Evolutionary conservation across 2,113 vertebrate genomes (phyloP), one percentile per base, ranked within the genome.

Genomic region (Corythaeola cristata): DNA sequence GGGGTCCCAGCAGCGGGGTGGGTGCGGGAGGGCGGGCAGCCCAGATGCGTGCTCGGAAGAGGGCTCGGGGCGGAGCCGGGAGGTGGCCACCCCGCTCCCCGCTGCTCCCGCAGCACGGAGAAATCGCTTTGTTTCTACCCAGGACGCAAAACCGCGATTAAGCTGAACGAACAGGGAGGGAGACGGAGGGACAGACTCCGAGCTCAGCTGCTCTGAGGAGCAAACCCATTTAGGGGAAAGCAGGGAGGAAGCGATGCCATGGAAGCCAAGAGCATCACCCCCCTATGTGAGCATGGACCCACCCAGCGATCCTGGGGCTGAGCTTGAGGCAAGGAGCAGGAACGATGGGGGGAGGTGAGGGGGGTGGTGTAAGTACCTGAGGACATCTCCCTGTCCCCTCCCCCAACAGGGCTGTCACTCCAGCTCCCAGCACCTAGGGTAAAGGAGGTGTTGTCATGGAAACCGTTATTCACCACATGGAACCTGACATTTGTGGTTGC

Each of bases 401-500:
- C 94, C 96, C 90, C 82, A 88, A 26, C 82, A 90, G 81, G 85
- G 96, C 98, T 93, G 95, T 95, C 97, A 96, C 97, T 97, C 98
- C 96, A 88, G 94, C 96, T 97, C 95, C 95, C 96, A 95, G 97
- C 96, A 98, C 98, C 98, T 98, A 93, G 97, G 97, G 97, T 97
- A 98, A 98, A 98, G 95, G 97, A 98, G 96, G 92, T 72, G 97
- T 98, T 95, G 93, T 94, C 98, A 98, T 98, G 98, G 98, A 97
- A 98, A 98, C 98, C 8, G 95, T 96, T 98, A 97, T 98, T 98
- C 97, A 98, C 98, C 97, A 97, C 98, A 97, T 95, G 97, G 98
- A 98, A 98, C 97, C 98, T 97, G 98, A 98, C 98, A 98, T 98
- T 98, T 98, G 97, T 97, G 95, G 98, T 98, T 98, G 93, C 98